Base-by-base conservation (phyloP, 2,888 invertebrate genomes). In the Hirudinaria manillensis region DNA sequence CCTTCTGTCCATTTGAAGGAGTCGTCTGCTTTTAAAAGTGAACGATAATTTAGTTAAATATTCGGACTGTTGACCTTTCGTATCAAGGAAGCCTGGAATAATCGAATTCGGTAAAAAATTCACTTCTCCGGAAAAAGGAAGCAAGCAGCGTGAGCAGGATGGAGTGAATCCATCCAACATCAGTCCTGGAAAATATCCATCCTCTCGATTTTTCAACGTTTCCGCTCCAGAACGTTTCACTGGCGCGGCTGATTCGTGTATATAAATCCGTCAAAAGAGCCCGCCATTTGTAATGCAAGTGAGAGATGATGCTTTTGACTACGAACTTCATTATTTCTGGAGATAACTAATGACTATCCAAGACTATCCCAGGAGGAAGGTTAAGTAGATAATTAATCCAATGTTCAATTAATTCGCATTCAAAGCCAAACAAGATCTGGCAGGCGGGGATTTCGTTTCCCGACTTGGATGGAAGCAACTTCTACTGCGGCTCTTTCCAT, bases 131-230 rank as follows among this genome's bases (percentile, higher is more conserved):
- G 61, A 61, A 29, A 19, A 6, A 7, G 61, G 29, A 61, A 24
- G 61, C 21, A 27, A 27, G 21, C 61, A 27, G 61, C 24, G 21
- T 24, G 29, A 61, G 61, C 61, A 27, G 61, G 24, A 24, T 27
- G 61, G 29, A 61, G 61, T 61, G 29, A 61, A 19, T 24, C 29
- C 61, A 61, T 61, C 61, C 29, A 29, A 61, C 61, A 29, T 27
- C 61, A 10, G 7, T 19, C 61, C 29, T 61, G 61, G 61, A 61
- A 61, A 61, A 27, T 27, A 61, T 27, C 29, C 29, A 27, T 29
- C 61, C 29, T 61, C 61, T 24, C 61, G 29, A 61, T 61, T 61
- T 61, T 29, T 61, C 61, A 61, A 61, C 24, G 61, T 61, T 61
- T 61, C 61, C 61, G 61, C 61, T 61, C 4, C 61, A 61, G 7